Conservation (phyloP, 2,797 vertebrate genomes). For the Chaetodon trifasciatus region DNA sequence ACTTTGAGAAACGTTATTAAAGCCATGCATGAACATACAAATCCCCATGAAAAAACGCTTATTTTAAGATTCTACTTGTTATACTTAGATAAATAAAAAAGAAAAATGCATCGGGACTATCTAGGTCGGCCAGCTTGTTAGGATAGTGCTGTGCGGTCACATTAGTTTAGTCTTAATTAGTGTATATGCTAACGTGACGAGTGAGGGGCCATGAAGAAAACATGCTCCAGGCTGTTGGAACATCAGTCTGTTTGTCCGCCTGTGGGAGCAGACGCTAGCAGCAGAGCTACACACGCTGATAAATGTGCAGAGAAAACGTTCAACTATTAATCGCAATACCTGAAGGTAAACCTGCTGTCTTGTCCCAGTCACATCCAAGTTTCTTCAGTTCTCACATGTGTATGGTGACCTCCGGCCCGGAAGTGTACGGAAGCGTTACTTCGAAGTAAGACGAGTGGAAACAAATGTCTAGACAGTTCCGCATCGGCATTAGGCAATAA, state of each 20-base stretch:
- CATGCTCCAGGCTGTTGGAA: neutral
- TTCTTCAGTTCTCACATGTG: conserved; percentile 50
- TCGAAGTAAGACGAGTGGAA: neutral
- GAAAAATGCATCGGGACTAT: neutral
- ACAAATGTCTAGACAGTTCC: conserved; percentile 37
- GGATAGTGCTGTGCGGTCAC: too few relatives aligned
- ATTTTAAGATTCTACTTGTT: neutral
- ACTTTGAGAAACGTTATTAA: too few relatives aligned
- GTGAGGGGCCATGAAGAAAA: neutral
- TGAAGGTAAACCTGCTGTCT: neutral
- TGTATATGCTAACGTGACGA: neutral
- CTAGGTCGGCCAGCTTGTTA: too few relatives aligned
- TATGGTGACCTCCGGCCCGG: conserved; percentile 6
- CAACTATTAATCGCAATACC: neutral
- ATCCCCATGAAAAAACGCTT: too few relatives aligned
- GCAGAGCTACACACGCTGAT: too few relatives aligned
- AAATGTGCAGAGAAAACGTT: neutral
- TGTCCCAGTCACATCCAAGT: neutral
- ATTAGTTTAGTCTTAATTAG: neutral
- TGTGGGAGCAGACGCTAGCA: neutral
- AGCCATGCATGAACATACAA: too few relatives aligned
- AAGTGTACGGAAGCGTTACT: conserved; percentile 27
- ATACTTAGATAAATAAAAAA: neutral
- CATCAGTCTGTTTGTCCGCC: neutral
- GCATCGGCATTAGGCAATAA: neutral